Evolutionary conservation across 1,140 invertebrate species (phyloP), one percentile per base, ranked within the genome.

Genomic region (Andrena cerasifolii): DNA sequence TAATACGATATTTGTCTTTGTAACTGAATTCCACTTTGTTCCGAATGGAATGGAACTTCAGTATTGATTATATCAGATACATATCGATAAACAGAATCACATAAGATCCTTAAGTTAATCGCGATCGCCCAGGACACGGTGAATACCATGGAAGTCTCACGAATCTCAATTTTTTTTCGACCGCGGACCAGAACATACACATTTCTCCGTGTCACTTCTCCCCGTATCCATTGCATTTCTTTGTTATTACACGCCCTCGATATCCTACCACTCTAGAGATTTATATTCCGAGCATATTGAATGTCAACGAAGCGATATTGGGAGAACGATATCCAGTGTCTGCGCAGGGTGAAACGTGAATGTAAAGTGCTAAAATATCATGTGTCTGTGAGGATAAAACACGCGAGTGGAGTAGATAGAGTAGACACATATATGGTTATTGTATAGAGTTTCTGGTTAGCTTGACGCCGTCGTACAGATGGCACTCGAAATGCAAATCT

Each of bases 161-260:
- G 49, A 7, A 26, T 67, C 0, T 10, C 2, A 47, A 73, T 28
- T 53, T n/a, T 53, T n/a, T 18, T 47, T 68, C 18, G 40, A 28
- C 58, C 21, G 24, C 54, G 36, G 28, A 67, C 14, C 24, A 36
- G 49, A 67, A 75, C 73, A 21, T 16, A 18, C 47, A 12, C 16
- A 18, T 56, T n/a, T n/a, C n/a, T 49, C 21, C 4, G 16, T 26
- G 43, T 66, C 28, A 43, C 21, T 24, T 18, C 26, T 51, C 45
- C 18, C 33, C 40, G 31, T 68, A 68, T 68, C 43, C 7, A 28
- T 76, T 76, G 53, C 73, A 68, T 76, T 76, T 56, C 28, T 75
- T 75, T 76, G n/a, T 67, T 18, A 40, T 0, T 0, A 24, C 12
- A 12, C 51, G 12, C 4, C 33, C 45, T 63, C 58, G 58, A 63